Evolutionary conservation across 2,888 invertebrate species (phyloP).

Genomic region (Meghimatium bilineatum): DNA sequence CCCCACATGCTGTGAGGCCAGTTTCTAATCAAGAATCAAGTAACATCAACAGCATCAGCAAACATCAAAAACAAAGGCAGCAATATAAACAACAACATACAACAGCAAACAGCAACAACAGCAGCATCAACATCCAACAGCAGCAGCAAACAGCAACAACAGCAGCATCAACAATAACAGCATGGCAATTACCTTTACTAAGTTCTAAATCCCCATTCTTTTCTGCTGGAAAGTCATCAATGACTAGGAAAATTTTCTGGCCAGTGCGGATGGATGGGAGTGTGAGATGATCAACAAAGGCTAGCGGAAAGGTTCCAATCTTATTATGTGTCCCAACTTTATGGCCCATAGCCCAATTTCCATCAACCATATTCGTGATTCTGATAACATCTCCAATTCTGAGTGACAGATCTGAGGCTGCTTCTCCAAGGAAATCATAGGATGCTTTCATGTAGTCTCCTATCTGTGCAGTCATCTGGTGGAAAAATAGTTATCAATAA

Average conservation of each 20-base stretch:
- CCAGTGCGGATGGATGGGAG: conserved; percentile 63
- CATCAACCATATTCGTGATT: conserved; percentile 67
- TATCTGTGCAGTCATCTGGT: conserved; percentile 67
- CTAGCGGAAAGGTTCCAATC: conserved; percentile 70
- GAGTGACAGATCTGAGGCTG: conserved; percentile 69
- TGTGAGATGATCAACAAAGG: conserved; percentile 68
- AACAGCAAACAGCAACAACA: too few species aligned
- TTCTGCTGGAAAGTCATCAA: conserved; percentile 67
- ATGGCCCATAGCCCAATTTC: conserved; percentile 72
- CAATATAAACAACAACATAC: too few species aligned
- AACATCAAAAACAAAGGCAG: too few species aligned
- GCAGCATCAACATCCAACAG: too few species aligned
- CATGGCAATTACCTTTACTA: conserved; percentile 64
- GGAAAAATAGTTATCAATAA: conserved; percentile 17
- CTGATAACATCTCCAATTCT: conserved; percentile 67
- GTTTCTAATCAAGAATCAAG: too few species aligned
- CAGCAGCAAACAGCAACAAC: too few species aligned
- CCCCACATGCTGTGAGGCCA: too few species aligned
- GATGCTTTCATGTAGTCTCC: conserved; percentile 69
- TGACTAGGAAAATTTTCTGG: conserved; percentile 70
- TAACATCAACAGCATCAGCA: too few species aligned
- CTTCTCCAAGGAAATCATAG: conserved; percentile 68
- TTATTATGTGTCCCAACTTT: conserved; percentile 54
- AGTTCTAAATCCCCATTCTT: conserved; percentile 72
- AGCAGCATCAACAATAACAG: neutral